Evolutionary conservation across 1,140 invertebrate species (phyloP).

Genomic region (Nymphalis io): DNA sequence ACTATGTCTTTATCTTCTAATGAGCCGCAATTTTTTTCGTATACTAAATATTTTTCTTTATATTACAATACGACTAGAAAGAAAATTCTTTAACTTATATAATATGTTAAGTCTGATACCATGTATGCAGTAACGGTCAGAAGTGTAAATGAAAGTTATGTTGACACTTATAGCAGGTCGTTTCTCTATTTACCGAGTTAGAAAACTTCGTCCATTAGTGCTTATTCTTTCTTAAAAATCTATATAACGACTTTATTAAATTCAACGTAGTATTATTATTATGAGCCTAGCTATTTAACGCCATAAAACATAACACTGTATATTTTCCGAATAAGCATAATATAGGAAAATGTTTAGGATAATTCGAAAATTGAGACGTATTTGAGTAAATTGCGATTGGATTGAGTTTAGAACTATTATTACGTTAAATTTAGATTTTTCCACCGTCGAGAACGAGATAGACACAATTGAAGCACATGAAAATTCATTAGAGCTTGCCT

Average conservation of each 20-base stretch:
- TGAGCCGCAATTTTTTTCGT: no score
- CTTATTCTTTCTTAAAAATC: not conserved
- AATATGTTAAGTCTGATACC: constrained; percentile 5
- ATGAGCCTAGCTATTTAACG: not conserved
- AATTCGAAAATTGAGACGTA: no score
- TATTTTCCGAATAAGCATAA: no score
- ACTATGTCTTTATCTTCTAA: no score
- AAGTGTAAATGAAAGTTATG: constrained; percentile 23
- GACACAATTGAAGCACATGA: no score
- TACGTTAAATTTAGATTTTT: no score
- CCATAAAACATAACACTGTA: no score
- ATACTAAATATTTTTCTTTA: not conserved
- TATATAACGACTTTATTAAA: not conserved
- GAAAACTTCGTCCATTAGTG: constrained; percentile 16
- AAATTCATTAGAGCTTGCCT: no score
- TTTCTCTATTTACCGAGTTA: constrained; percentile 14
- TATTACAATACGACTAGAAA: not conserved
- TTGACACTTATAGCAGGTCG: constrained; percentile 25
- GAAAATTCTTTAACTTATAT: not conserved
- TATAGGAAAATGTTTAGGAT: no score
- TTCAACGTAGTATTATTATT: not conserved
- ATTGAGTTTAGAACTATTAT: no score
- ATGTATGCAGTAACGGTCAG: constrained; percentile 1
- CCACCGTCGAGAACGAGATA: no score
- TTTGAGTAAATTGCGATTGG: no score